Evolutionary conservation across 2,888 invertebrate genomes (phyloP), one percentile per base, ranked within the genome.

Genomic region (Nesidiocoris tenuis): DNA sequence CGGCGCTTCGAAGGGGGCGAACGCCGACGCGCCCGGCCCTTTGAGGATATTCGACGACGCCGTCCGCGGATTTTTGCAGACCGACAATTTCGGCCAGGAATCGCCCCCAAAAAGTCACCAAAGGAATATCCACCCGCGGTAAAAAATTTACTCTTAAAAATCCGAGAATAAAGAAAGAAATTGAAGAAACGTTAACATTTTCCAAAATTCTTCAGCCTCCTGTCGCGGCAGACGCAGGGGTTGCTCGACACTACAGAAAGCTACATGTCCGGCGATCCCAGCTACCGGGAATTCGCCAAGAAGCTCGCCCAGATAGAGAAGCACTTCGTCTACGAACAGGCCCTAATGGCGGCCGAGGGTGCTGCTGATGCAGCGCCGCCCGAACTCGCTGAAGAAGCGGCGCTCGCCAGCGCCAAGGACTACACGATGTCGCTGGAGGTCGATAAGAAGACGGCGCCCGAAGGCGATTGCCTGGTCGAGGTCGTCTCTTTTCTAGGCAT

Each of bases 401-500:
- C 70, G 17, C 17, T 70, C n/a, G 70, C 57, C 12, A 59, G 59
- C 18, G 23, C 70, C 56, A 17, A 17, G 57, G 70, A 24, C 12
- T 70, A 59, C 23, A 70, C 70, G 23, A 59, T 59, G 70, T 22
- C 70, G 7, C 7, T 70, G 18, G 70, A 70, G 0, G 17, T 12
- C 1, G 70, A 70, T 1, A 23, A 19, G 18, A 61, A 70, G 25
- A 56, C 70, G 23, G 19, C 18, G 17, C 1, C 25, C 7, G 70
- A 70, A 3, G 25, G 70, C 18, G 25, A 23, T 16, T n/a, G 57
- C 25, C 5, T 70, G 12, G 12, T 70, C n/a, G 70, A 70, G 59
- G 70, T 70, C n/a, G 21, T 70, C n/a, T 70, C 70, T 17, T 70
- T 57, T 25, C 24, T 57, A 17, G 70, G 70, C 18, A 59, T 70